Conservation (phyloP, 2,797 vertebrate species). For the Lophius americanus region DNA sequence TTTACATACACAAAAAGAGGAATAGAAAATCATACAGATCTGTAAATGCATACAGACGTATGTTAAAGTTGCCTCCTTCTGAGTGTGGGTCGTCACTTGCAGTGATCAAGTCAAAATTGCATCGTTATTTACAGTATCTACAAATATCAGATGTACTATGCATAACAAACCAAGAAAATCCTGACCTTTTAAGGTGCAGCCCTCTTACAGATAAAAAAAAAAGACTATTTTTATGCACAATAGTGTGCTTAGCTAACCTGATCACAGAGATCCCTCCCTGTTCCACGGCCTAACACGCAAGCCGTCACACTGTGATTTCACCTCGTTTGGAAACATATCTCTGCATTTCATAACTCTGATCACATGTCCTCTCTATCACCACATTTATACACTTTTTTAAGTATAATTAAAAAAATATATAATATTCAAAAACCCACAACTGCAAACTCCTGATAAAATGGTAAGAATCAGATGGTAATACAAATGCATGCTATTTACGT, state of each 20-base stretch:
- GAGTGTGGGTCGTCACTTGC: neutral
- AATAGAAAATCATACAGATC: constrained; percentile 5
- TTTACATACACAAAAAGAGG: neutral
- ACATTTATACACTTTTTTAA: constrained; percentile 6
- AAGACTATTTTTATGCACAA: constrained; percentile 38
- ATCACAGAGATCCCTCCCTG: constrained; percentile 40
- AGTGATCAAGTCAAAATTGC: constrained; percentile 23
- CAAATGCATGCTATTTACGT: neutral
- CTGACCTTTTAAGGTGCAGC: constrained; percentile 39
- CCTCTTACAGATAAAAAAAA: too few species aligned
- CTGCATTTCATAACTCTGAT: constrained; percentile 30
- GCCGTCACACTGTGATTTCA: constrained; percentile 65
- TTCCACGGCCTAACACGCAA: constrained; percentile 23
- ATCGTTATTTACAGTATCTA: constrained; percentile 18
- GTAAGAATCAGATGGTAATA: neutral
- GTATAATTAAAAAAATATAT: constrained; percentile 16
- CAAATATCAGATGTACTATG: constrained; percentile 14
- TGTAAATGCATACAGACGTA: neutral
- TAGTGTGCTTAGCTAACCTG: constrained; percentile 16
- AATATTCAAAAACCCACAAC: constrained; percentile 16
- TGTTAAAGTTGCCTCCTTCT: neutral
- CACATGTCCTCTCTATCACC: constrained; percentile 8
- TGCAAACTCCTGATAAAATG: constrained; percentile 1
- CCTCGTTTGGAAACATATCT: constrained; percentile 39
- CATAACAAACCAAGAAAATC: constrained; percentile 27